These are phyloP conservation scores for Gryllus bimaculatus DNA, from an alignment of 1,140 invertebrate species.

Conservation along the genomic window DNA sequence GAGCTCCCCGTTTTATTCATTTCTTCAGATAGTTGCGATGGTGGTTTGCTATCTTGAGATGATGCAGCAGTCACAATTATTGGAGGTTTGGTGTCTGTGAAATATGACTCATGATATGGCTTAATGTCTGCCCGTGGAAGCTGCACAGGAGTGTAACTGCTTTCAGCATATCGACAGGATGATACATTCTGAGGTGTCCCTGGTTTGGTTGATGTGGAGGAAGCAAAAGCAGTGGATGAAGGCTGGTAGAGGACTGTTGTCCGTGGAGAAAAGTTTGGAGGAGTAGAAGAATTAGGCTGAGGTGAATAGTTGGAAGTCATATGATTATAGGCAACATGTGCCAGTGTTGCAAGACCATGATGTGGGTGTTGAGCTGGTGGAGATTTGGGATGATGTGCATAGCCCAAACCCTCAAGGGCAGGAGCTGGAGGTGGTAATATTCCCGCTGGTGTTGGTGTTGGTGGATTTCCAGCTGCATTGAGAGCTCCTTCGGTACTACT, in stretches of 20 bases:
- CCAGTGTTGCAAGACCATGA: slow-evolving; percentile 40
- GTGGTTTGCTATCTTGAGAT: neutral
- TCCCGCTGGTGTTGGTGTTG: slow-evolving; percentile 20
- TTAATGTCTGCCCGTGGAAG: slow-evolving; percentile 60
- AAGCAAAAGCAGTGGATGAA: neutral
- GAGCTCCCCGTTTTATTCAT: neutral
- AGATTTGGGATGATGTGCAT: slow-evolving; percentile 18
- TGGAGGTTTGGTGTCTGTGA: slow-evolving; percentile 48
- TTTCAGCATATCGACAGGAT: slow-evolving; percentile 26
- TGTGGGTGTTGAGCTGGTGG: slow-evolving; percentile 23
- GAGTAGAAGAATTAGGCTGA: slow-evolving; percentile 22
- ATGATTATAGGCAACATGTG: slow-evolving; percentile 39
- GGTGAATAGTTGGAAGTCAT: slow-evolving; percentile 8
- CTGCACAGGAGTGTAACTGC: slow-evolving; percentile 47
- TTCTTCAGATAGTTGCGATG: neutral
- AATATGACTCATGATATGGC: slow-evolving; percentile 61
- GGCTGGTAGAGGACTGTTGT: slow-evolving; percentile 31
- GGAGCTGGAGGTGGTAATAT: slow-evolving; percentile 11
- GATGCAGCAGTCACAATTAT: slow-evolving; percentile 25
- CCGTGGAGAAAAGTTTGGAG: slow-evolving; percentile 27
- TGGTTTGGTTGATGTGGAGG: neutral
- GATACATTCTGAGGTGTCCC: neutral
- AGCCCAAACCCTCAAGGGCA: slow-evolving; percentile 19
- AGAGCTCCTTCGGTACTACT: slow-evolving; percentile 46
- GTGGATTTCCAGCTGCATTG: slow-evolving; percentile 24